Evolutionary conservation across 92 coral and sea anemone genomes (phyloP), one percentile per base, ranked within the genome.

Genomic region (Phymanthus crucifer): DNA sequence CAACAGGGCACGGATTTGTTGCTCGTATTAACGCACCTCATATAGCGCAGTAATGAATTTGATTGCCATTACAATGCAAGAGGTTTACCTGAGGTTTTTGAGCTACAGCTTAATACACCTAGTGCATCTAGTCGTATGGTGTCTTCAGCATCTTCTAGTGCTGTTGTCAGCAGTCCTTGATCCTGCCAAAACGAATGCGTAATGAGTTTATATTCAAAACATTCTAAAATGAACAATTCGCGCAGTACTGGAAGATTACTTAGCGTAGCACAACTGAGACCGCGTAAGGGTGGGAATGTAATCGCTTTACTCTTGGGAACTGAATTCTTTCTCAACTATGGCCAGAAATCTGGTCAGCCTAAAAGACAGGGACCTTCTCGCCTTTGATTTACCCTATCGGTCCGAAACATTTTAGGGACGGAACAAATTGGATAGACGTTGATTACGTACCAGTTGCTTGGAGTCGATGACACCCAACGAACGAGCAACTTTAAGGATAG

Each of bases 51-150:
- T n/a, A n/a, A n/a, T n/a, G n/a, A n/a, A n/a, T n/a, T n/a, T n/a
- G n/a, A n/a, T n/a, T n/a, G n/a, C n/a, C n/a, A n/a, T n/a, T n/a
- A n/a, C n/a, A n/a, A n/a, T n/a, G n/a, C n/a, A n/a, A n/a, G n/a
- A n/a, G n/a, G n/a, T 54, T 65, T 58, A 91, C 94, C 91, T 73
- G 89, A 89, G 57, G 94, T 85, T 54, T 87, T 91, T 32, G 84
- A 85, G 23, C 83, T 85, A 74, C 86, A 57, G 37, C 92, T 78
- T 9, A 91, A 72, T 10, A 91, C 90, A 16, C 92, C 88, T 23
- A 91, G 56, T 0, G 92, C 90, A 26, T 85, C 89, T 40, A 85
- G 78, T 71, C 92, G 82, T 32, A 91, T 66, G 36, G 78, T 91
- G 68, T 91, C 92, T 27, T 88, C 83, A 58, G 78, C 79, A 48